Evolutionary conservation across 2,888 invertebrate genomes (phyloP).

Genomic region (Lasioglossum malachurum): DNA sequence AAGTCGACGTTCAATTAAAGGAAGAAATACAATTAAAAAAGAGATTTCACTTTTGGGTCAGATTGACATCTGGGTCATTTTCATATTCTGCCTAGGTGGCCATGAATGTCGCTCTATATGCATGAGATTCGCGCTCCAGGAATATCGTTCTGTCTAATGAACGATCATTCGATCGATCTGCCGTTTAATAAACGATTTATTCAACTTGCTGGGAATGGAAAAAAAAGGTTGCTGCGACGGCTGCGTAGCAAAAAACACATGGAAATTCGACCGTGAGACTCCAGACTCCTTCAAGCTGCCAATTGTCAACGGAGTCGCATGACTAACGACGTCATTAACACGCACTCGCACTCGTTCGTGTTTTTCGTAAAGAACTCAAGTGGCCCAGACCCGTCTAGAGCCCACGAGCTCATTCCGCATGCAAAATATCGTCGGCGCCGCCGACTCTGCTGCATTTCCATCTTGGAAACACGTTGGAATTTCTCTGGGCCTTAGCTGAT

Average conservation of each 20-base stretch:
- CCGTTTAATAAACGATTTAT: constrained; percentile 29
- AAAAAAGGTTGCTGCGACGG: constrained; percentile 38
- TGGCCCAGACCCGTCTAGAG: constrained; percentile 26
- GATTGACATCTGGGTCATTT: background rate
- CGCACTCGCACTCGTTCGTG: constrained; percentile 54
- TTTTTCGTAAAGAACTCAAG: constrained; percentile 48
- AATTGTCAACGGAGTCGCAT: constrained; percentile 59
- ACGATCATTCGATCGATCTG: background rate
- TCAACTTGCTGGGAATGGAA: constrained; percentile 17
- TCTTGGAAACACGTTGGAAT: constrained; percentile 9
- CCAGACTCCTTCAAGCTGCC: constrained; percentile 46
- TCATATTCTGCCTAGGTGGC: background rate
- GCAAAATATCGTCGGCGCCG: constrained; percentile 9
- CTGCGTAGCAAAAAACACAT: constrained; percentile 20
- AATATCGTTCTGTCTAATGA: background rate
- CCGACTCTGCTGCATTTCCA: background rate
- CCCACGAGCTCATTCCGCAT: constrained; percentile 20
- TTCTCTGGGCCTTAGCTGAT: background rate
- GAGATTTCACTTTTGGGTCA: constrained; percentile 2
- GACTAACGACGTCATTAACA: constrained; percentile 68
- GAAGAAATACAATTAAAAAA: constrained; percentile 9
- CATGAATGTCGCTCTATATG: constrained; percentile 4
- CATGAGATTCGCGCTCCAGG: background rate
- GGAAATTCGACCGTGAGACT: constrained; percentile 45
- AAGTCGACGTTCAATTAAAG: background rate